Conservation (phyloP, 2,797 vertebrate species). For the Erpetoichthys calabaricus region DNA sequence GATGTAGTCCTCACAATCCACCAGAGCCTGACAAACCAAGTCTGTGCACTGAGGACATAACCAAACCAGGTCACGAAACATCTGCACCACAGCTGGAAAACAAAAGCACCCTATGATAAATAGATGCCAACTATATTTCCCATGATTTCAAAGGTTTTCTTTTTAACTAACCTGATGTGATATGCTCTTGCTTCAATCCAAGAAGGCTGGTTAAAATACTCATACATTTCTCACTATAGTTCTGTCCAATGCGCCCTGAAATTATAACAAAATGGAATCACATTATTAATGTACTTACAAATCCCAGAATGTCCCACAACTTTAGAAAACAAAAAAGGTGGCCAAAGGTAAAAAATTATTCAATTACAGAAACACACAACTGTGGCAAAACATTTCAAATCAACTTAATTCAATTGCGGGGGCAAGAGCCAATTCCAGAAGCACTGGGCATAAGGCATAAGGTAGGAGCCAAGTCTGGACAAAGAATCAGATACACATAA, state of each 20-base stretch:
- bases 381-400: no score
- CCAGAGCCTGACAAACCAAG: conserved; percentile 63
- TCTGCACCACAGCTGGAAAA: conserved; percentile 70
- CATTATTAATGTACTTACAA: no score
- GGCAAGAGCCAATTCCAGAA: no score
- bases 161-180: conserved; percentile 70
- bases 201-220: conserved; percentile 75
- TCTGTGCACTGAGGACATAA: conserved; percentile 72
- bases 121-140: neutral
- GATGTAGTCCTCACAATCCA: conserved; percentile 67
- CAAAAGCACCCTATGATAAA: neutral
- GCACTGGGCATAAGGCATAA: no score
- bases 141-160: no score
- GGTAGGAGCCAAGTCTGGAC: no score
- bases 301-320: no score
- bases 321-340: no score
- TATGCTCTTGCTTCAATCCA: conserved; percentile 76
- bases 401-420: no score
- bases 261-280: neutral
- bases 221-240: conserved; percentile 76
- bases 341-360: no score
- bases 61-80: conserved; percentile 82
- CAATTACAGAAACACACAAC: no score
- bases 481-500: no score
- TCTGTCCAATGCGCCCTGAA: conserved; percentile 74